Evolutionary conservation across 2,797 vertebrate genomes (phyloP).

Genomic region (Sciurus carolinensis): DNA sequence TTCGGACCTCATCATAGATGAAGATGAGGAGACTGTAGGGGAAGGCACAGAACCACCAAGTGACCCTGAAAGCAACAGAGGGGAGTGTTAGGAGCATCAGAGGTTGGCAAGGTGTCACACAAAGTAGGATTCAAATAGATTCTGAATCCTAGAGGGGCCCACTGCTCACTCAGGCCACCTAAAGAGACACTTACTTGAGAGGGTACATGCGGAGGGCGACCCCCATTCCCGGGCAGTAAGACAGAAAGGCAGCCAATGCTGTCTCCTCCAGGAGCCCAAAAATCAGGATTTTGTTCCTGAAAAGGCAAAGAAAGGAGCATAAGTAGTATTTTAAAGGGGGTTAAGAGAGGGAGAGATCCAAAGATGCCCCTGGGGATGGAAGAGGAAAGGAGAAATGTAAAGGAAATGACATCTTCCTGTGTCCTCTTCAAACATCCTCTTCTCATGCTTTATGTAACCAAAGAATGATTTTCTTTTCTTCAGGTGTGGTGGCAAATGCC

Average conservation of each 20-base stretch:
- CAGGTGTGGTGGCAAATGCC: no score
- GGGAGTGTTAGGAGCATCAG: background rate
- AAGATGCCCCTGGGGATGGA: background rate
- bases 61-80: constrained; percentile 83
- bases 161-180: background rate
- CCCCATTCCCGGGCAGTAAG: constrained; percentile 95
- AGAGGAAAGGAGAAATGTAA: background rate
- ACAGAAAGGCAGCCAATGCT: constrained; percentile 89
- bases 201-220: constrained; percentile 91
- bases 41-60: constrained; percentile 91
- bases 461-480: background rate
- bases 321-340: background rate
- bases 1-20: constrained; percentile 89
- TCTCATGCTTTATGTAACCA: background rate
- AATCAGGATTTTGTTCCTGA: constrained; percentile 91
- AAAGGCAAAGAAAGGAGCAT: constrained; percentile 16
- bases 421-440: background rate
- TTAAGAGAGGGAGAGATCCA: background rate
- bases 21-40: constrained; percentile 91
- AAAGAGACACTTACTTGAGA: constrained; percentile 87
- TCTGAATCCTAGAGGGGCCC: background rate
- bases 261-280: constrained; percentile 94
- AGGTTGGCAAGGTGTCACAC: accelerated
- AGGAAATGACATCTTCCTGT: background rate
- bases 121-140: background rate